Evolutionary conservation across 1,140 invertebrate genomes (phyloP).

Genomic region (Rhopalosiphum padi): DNA sequence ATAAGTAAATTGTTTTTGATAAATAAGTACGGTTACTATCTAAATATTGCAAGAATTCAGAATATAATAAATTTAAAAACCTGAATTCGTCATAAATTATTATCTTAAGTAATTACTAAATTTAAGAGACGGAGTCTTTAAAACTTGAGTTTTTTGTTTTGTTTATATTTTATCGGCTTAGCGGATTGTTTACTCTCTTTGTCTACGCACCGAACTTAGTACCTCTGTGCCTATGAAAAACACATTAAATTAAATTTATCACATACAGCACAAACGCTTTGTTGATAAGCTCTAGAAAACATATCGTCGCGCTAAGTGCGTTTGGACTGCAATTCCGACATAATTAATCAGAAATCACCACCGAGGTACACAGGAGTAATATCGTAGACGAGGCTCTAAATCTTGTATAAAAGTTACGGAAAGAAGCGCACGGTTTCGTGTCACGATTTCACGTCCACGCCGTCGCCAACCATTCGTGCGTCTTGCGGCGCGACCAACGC

Average conservation of each 20-base stretch:
- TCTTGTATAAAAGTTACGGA: not conserved
- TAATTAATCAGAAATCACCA: not conserved
- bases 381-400: not conserved
- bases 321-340: not conserved
- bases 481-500: not conserved
- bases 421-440: not conserved
- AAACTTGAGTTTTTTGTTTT: not conserved
- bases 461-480: not conserved
- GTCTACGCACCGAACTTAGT: not conserved
- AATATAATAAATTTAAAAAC: not conserved
- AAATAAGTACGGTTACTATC: not conserved
- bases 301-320: not conserved
- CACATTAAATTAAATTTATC: not conserved
- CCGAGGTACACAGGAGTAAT: not conserved
- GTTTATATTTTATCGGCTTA: not conserved
- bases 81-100: not conserved
- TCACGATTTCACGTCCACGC: too few relatives aligned
- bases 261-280: not conserved
- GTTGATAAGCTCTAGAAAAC: not conserved
- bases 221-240: not conserved
- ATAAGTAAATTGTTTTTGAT: not conserved
- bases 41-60: not conserved
- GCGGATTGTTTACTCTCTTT: not conserved
- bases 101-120: not conserved
- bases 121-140: not conserved